A percentile compares a stretch with the other conserved stretches of the same genome.
Conservation (phyloP, 2,113 vertebrate species). For the Scartelaos histophorus region DNA sequence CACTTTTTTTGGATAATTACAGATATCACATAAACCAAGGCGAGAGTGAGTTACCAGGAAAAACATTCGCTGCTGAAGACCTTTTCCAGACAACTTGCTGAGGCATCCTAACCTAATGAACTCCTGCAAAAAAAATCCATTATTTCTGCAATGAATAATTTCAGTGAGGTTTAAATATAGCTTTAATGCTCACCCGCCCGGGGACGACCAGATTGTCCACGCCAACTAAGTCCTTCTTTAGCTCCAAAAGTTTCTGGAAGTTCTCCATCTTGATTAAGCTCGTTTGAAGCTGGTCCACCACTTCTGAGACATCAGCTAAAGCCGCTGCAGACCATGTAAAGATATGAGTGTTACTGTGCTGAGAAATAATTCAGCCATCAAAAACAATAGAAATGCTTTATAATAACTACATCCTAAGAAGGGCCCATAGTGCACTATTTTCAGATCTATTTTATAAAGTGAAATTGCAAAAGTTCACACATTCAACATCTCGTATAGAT, state of each 20-base stretch:
- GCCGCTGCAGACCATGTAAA: slow-evolving; percentile 80
- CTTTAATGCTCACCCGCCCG: slow-evolving; percentile 82
- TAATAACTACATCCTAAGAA: too few relatives aligned
- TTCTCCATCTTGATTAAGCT: slow-evolving; percentile 96
- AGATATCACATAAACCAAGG: slow-evolving; percentile 27
- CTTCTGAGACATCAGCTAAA: slow-evolving; percentile 90
- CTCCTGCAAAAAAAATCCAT: slow-evolving; percentile 77
- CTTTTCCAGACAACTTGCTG: slow-evolving; percentile 97
- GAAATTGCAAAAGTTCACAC: too few relatives aligned
- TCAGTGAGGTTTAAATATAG: background rate
- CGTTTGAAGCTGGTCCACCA: slow-evolving; percentile 88
- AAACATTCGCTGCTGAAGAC: slow-evolving; percentile 98
- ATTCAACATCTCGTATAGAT: too few relatives aligned
- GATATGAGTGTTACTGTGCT: background rate
- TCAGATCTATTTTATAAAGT: too few relatives aligned
- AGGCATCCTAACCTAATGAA: slow-evolving; percentile 97
- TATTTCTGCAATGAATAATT: background rate
- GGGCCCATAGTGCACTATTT: too few relatives aligned
- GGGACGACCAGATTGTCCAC: slow-evolving; percentile 88
- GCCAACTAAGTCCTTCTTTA: slow-evolving; percentile 94
- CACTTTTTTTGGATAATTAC: slow-evolving; percentile 22
- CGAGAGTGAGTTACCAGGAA: slow-evolving; percentile 84
- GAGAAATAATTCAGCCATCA: background rate
- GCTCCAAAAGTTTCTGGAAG: slow-evolving; percentile 94
- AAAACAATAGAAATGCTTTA: background rate